A percentile compares a stretch with the other conserved stretches of the same genome.
phyloP scores from a whole-genome alignment of 2,888 invertebrate genomes.

The Germaria angustata region DNA sequence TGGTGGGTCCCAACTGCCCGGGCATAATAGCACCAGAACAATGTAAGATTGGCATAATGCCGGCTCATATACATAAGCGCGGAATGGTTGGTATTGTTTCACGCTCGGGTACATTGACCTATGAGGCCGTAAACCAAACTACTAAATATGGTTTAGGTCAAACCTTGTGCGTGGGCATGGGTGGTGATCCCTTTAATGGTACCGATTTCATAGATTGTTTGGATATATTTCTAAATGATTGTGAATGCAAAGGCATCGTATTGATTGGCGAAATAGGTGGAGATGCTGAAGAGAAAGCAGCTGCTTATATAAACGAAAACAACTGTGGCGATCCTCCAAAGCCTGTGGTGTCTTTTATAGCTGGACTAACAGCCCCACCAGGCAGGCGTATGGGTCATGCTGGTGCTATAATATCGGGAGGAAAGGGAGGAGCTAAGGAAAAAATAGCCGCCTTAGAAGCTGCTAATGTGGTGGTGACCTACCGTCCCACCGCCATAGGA shows the following conservation, averaged over 20 bases:
- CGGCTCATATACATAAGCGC: slow-evolving; percentile 95
- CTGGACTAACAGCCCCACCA: slow-evolving; percentile 98
- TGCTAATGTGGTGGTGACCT: slow-evolving; percentile 94
- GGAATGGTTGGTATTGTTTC: slow-evolving; percentile 97
- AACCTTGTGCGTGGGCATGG: slow-evolving; percentile 97
- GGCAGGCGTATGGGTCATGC: slow-evolving; percentile 99
- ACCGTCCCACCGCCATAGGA: slow-evolving; percentile 96
- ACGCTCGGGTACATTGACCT: slow-evolving; percentile 97
- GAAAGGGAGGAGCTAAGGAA: slow-evolving; percentile 97
- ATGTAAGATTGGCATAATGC: slow-evolving; percentile 99
- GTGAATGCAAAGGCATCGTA: slow-evolving; percentile 96
- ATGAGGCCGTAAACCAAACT: slow-evolving; percentile 99
- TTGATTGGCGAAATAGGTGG: slow-evolving; percentile 99
- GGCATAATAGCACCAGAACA: slow-evolving; percentile 96
- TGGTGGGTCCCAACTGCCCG: slow-evolving; percentile 99
- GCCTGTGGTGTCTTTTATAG: slow-evolving; percentile 99
- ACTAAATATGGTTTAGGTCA: slow-evolving; percentile 94
- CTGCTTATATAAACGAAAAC: slow-evolving; percentile 90
- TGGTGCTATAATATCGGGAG: slow-evolving; percentile 99
- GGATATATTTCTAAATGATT: slow-evolving; percentile 95
- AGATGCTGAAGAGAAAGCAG: slow-evolving; percentile 96
- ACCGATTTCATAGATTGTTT: slow-evolving; percentile 99
- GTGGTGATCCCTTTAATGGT: slow-evolving; percentile 99
- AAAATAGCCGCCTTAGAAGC: slow-evolving; percentile 96
- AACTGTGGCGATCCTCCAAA: slow-evolving; percentile 93